Evolutionary conservation across 2,888 invertebrate species (phyloP).

Genomic region (Sinhomidia bicolor): DNA sequence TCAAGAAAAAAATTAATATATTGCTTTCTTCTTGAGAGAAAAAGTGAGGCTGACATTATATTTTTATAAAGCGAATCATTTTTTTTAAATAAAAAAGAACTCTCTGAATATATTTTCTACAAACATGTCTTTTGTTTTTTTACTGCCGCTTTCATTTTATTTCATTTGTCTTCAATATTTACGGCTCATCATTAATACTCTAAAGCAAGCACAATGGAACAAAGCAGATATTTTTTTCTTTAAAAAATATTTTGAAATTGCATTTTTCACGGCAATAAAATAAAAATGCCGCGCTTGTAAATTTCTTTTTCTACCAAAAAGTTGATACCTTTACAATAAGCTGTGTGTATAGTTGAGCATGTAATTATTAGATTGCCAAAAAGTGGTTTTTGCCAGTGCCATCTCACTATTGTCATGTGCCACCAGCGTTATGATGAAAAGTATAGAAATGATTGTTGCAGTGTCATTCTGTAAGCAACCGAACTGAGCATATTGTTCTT

Average conservation of each 20-base stretch:
- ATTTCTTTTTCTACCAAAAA: neutral
- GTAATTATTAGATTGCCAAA: too few species aligned
- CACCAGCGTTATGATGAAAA: neutral
- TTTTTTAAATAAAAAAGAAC: slow-evolving; percentile 58
- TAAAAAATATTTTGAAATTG: neutral
- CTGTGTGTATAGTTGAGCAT: too few species aligned
- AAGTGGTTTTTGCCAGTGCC: neutral
- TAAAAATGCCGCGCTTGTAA: neutral
- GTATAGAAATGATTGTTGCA: slow-evolving; percentile 47
- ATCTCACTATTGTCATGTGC: neutral
- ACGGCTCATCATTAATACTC: neutral
- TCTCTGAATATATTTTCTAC: slow-evolving; percentile 34
- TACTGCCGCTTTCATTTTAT: slow-evolving; percentile 4
- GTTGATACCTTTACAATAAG: too few species aligned
- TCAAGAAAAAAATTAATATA: slow-evolving; percentile 34
- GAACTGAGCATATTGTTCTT: neutral
- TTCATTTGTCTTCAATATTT: neutral
- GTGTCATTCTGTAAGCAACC: slow-evolving; percentile 30
- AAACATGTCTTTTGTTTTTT: neutral
- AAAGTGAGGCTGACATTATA: slow-evolving; percentile 72
- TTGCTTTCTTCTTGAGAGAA: slow-evolving; percentile 64
- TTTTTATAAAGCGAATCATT: slow-evolving; percentile 46
- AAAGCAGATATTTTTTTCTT: neutral
- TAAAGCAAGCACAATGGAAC: neutral
- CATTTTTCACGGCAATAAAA: slow-evolving; percentile 2